Base-by-base conservation (phyloP, 2,888 invertebrate genomes). In the Ypsolopha scabrella region DNA sequence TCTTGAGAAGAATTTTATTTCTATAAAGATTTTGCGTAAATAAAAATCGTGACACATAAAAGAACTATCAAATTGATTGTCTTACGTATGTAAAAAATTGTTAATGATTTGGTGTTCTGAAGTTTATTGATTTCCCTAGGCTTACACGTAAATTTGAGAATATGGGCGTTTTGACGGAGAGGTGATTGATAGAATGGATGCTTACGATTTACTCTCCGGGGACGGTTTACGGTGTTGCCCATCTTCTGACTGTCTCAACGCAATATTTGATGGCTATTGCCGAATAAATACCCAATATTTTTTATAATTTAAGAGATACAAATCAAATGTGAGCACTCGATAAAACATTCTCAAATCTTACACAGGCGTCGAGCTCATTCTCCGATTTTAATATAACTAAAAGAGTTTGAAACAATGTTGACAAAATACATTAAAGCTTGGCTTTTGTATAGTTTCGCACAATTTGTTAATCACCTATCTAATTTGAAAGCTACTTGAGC, bases 381-480 rank as follows among this genome's bases (percentile, higher is more conserved):
- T 13, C 34, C 33, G n/a, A 24, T 24, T 34, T 46, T 34, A 46
- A 46, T 37, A 14, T 10, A 39, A 39, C 39, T 41, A 39, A 48
- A 33, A 45, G 35, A 38, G 10, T 10, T n/a, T 38, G 39, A 38
- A 38, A 10, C 39, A 3, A 38, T 33, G 13, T 37, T 48, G 37
- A 10, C 37, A 36, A 24, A 37, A 68, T 68, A 75, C 70, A 72
- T 82, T 80, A 80, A 81, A 82, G 83, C 83, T 78, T 79, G 71
- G 74, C 77, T 77, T 75, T 9, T n/a, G 70, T 71, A 64, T 70
- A 75, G 59, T 60, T 72, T 63, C 72, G 77, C 76, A 76, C 76
- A 85, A 85, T 85, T 85, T 81, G 79, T 83, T 83, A 82, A 78
- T 79, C 75, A 77, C 81, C 85, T 85, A 85, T 85, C 85, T 85